Evolutionary conservation across 2,113 vertebrate species (phyloP), one percentile per base, ranked within the genome.

Genomic region (Martes martes): DNA sequence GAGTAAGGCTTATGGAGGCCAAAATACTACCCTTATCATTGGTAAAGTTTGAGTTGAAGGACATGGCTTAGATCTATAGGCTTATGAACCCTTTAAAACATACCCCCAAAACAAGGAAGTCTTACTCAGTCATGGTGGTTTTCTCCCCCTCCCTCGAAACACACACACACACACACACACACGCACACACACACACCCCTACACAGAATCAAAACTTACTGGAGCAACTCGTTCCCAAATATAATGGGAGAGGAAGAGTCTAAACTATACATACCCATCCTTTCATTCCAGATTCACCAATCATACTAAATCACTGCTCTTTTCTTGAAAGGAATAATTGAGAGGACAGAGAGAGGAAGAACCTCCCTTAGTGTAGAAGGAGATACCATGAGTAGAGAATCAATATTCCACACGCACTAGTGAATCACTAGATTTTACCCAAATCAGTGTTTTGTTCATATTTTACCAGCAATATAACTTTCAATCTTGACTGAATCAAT

Each of bases 61-160:
- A n/a, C 55, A 36, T 39, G 1, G 3, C 4, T 36, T 81, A 23
- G 61, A 69, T 81, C 13, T 89, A 24, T 1, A 26, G 5, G 23
- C 4, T 26, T 28, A 31, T 8, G 7, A 55, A 15, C 1, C 33
- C 1, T 31, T 24, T 59, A 67, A 67, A 91, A 59, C 14, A 13
- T 94, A 36, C 0, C 18, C 11, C 1, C 14, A 8, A 65, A 80
- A 31, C 2, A 57, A 82, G 52, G 15, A 31, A 73, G 21, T 11
- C 14, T 79, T 14, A 11, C 2, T 18, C n/a, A 78, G 23, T n/a
- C 4, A 67, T 21, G 24, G 9, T 14, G 79, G 13, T 78, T 23
- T 10, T 0, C 11, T 4, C 6, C 1, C 28, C 2, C 6, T 6
- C 63, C 4, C 7, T 18, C 14, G 7, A 7, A 78, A 45, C 13